Evolutionary conservation across 1,140 invertebrate genomes (phyloP).

Genomic region (Neuroterus valhalla): DNA sequence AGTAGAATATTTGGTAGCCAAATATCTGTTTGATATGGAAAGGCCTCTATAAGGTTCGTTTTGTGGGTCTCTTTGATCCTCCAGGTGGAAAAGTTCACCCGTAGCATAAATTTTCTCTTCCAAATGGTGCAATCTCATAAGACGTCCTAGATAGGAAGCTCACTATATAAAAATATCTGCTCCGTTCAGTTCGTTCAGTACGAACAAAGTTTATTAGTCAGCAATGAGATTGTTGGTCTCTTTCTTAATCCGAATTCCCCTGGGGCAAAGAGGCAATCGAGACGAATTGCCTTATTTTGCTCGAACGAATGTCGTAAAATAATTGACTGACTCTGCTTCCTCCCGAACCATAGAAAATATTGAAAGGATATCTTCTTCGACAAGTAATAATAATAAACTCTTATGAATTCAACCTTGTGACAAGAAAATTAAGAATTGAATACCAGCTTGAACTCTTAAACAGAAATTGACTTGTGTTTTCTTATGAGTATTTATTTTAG

Average conservation of each 20-base stretch:
- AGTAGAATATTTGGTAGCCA: too few relatives aligned
- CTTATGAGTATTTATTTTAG: too few relatives aligned
- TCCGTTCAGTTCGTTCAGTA: slow-evolving; percentile 41
- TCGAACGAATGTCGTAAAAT: slow-evolving; percentile 43
- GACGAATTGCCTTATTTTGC: slow-evolving; percentile 26
- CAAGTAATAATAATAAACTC: too few relatives aligned
- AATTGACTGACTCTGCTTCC: slow-evolving; percentile 42
- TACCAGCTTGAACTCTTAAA: too few relatives aligned
- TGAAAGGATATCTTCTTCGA: too few relatives aligned
- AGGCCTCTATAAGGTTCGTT: neutral
- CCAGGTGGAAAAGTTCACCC: neutral
- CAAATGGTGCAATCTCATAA: neutral
- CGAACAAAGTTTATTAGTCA: slow-evolving; percentile 44
- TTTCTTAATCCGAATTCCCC: slow-evolving; percentile 9
- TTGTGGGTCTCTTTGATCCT: neutral
- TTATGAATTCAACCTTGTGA: too few relatives aligned
- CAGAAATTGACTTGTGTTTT: too few relatives aligned
- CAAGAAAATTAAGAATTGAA: too few relatives aligned
- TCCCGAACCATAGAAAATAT: neutral
- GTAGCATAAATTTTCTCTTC: neutral
- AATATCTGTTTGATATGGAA: neutral
- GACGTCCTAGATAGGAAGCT: neutral
- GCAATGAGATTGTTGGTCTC: slow-evolving; percentile 36
- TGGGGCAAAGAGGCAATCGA: slow-evolving; percentile 36
- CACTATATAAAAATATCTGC: slow-evolving; percentile 22